Evolutionary conservation across 2,113 vertebrate species (phyloP), one percentile per base, ranked within the genome.

Genomic region (Esox niger): DNA sequence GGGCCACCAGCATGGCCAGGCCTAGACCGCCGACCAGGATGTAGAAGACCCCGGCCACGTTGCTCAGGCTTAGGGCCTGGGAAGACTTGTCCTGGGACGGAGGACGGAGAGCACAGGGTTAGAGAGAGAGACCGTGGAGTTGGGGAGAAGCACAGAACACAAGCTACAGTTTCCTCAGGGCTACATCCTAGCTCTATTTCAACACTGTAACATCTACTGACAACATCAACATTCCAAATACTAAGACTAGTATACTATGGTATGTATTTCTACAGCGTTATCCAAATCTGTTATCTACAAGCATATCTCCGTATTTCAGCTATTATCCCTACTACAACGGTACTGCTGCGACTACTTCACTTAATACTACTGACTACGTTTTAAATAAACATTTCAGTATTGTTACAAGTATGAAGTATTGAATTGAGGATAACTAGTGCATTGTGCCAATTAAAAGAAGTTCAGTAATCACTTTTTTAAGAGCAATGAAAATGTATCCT

Each of bases 1-100:
- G 92, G 88, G 97, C 97, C 95, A 99, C 97, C 91, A 99, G 95
- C 97, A 99, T 99, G 81, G 97, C 97, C 91, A 99, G 93, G 87
- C 97, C 97, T 88, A 99, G 91, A 88, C 97, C 97, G 79, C 97
- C 97, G 89, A 99, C 97, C 84, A 99, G 95, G 94, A 99, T 99
- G 95, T 99, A 99, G 95, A 99, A 99, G 90, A 99, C 97, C 84
- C 97, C 97, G 4, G 97, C 97, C 79, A 99, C 97, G 85, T 99
- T 99, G 93, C 97, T 99, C 89, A 99, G 94, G 91, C 97, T 99
- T 86, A 99, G 93, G 80, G 97, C 97, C 91, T 98, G 98, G 58
- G 97, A 92, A 0, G 90, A 99, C 95, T 99, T 99, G 94, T 99
- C 97, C 97, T 99, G 88, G 75, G 88, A 84, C 88, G 70, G 91